These are phyloP conservation scores for Phthorimaea operculella DNA, from an alignment of 1,140 invertebrate species.

Conservation along the genomic window DNA sequence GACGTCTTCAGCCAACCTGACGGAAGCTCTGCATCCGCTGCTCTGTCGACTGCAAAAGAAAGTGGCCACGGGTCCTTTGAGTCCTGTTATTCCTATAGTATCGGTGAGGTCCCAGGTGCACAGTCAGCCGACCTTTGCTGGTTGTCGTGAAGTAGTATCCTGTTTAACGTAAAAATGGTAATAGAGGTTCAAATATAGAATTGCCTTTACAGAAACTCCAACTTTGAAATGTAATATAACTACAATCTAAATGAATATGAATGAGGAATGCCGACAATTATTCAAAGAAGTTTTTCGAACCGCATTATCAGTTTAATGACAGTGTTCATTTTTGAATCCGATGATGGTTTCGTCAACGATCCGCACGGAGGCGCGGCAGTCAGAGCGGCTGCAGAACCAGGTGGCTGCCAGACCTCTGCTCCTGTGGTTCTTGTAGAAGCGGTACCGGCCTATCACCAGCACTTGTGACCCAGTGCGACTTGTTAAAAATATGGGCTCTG, in stretches of 20 bases:
- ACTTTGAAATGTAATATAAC: too few species aligned
- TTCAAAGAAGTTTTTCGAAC: background rate
- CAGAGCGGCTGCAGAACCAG: background rate
- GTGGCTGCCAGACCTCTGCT: background rate
- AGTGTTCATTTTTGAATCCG: conserved; percentile 14
- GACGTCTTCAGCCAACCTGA: background rate
- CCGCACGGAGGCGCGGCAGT: background rate
- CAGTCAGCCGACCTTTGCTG: background rate
- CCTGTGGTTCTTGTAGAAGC: background rate
- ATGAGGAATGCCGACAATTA: too few species aligned
- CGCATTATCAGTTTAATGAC: conserved; percentile 9
- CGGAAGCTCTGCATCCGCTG: background rate
- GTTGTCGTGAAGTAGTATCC: background rate
- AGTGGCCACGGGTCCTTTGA: conserved; percentile 3
- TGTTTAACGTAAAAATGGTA: too few species aligned
- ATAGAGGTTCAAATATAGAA: too few species aligned
- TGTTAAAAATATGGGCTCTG: too few species aligned
- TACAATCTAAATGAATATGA: too few species aligned
- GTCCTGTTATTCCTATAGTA: conserved; percentile 20
- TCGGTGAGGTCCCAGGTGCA: conserved; percentile 14
- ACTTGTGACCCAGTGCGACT: too few species aligned
- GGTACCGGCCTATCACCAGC: background rate
- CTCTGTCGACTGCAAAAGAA: conserved; percentile 27
- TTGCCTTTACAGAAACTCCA: too few species aligned
- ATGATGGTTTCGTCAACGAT: background rate